A percentile compares a stretch with the other conserved stretches of the same genome.
Evolutionary conservation across 2,797 vertebrate species (phyloP).

Genomic region (Sitta carolinensis): DNA sequence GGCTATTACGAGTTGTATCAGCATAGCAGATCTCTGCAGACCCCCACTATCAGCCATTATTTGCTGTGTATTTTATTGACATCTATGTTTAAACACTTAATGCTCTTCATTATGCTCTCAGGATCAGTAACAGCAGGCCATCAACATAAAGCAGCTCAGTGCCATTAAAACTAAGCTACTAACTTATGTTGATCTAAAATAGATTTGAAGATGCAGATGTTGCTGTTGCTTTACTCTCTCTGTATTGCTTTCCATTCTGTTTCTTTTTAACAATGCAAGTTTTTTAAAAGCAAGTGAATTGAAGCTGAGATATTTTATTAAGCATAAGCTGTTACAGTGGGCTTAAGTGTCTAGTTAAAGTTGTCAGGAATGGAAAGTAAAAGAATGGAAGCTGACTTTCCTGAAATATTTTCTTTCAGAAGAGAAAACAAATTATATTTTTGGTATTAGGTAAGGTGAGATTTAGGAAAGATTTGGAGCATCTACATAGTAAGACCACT

Average conservation of each 20-base stretch:
- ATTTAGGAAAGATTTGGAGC: neutral
- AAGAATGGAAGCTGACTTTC: neutral
- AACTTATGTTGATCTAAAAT: neutral
- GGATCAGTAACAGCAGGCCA: constrained; percentile 48
- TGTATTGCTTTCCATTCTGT: neutral
- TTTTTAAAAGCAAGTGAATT: neutral
- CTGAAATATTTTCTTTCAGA: neutral
- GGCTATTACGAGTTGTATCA: constrained; percentile 8
- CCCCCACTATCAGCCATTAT: neutral
- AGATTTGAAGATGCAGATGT: neutral
- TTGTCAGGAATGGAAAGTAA: neutral
- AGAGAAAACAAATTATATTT: neutral
- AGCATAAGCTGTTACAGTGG: neutral
- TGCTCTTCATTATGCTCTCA: constrained; percentile 41
- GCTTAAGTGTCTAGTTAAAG: neutral
- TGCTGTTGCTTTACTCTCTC: neutral
- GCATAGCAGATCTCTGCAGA: neutral
- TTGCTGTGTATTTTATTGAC: constrained; percentile 43
- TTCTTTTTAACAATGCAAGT: neutral
- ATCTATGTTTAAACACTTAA: constrained; percentile 53
- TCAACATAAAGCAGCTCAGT: constrained; percentile 29
- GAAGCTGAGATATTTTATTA: neutral
- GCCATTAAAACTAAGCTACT: constrained; percentile 40
- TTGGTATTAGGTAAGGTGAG: neutral
- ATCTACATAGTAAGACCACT: neutral